Evolutionary conservation across 2,113 vertebrate species (phyloP).

Genomic region (Athene noctua): DNA sequence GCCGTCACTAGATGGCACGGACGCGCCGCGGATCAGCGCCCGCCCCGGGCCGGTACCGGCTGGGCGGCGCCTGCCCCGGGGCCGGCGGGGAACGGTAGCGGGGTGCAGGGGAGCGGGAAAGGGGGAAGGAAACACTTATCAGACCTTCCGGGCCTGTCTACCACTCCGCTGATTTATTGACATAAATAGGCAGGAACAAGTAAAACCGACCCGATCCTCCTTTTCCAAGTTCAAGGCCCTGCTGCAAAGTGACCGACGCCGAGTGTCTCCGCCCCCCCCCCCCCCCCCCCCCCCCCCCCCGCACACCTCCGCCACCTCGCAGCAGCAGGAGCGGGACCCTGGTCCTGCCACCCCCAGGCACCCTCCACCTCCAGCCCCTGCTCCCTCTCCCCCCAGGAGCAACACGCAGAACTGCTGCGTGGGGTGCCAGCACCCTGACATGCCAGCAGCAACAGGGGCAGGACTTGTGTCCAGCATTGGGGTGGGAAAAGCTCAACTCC

Average conservation of each 20-base stretch:
- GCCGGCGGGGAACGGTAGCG: too few relatives aligned
- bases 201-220: not conserved
- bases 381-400: not conserved
- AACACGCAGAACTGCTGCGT: not conserved
- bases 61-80: not conserved
- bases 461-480: not conserved
- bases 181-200: not conserved
- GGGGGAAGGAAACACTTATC: not conserved
- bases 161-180: conserved; percentile 33
- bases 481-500: not conserved
- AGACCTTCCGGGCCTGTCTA: not conserved
- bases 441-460: not conserved
- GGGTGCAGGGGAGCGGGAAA: too few relatives aligned
- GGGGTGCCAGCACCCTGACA: not conserved
- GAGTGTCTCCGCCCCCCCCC: too few relatives aligned
- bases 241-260: not conserved
- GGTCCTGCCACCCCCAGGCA: not conserved
- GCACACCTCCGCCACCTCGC: too few relatives aligned
- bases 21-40: not conserved
- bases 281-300: too few relatives aligned
- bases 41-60: not conserved
- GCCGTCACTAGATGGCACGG: not conserved
- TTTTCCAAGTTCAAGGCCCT: not conserved
- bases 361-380: not conserved
- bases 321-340: not conserved